Evolutionary conservation across 1,140 invertebrate species (phyloP).

Genomic region (Lepidurus couesii): DNA sequence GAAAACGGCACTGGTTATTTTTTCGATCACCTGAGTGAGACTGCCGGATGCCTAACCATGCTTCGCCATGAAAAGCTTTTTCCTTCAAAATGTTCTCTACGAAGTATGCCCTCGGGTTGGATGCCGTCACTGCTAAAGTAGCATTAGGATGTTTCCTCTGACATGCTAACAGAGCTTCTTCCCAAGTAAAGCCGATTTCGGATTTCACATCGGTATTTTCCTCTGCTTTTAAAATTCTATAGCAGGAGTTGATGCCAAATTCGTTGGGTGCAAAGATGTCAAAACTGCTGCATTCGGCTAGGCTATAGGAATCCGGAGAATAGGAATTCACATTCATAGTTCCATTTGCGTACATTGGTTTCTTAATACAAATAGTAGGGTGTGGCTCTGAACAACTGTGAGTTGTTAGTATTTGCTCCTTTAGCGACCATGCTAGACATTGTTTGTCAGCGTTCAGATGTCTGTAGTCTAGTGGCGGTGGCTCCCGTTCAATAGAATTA

Average conservation of each 20-base stretch:
- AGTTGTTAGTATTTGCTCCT: background rate
- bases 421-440: background rate
- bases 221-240: background rate
- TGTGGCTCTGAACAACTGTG: background rate
- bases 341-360: background rate
- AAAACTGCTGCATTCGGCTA: background rate
- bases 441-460: background rate
- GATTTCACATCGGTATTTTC: background rate
- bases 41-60: background rate
- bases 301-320: background rate
- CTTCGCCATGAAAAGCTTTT: background rate
- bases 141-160: constrained; percentile 4
- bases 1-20: background rate
- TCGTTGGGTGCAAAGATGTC: background rate
- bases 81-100: background rate
- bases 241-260: background rate
- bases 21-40: background rate
- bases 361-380: background rate
- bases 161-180: background rate
- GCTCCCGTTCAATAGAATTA: background rate
- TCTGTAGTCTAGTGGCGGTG: background rate
- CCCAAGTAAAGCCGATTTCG: background rate
- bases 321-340: background rate
- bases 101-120: background rate
- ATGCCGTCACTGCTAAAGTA: background rate